phyloP scores from a whole-genome alignment of 2,888 invertebrate genomes.

The Drosophila meridionalis region DNA sequence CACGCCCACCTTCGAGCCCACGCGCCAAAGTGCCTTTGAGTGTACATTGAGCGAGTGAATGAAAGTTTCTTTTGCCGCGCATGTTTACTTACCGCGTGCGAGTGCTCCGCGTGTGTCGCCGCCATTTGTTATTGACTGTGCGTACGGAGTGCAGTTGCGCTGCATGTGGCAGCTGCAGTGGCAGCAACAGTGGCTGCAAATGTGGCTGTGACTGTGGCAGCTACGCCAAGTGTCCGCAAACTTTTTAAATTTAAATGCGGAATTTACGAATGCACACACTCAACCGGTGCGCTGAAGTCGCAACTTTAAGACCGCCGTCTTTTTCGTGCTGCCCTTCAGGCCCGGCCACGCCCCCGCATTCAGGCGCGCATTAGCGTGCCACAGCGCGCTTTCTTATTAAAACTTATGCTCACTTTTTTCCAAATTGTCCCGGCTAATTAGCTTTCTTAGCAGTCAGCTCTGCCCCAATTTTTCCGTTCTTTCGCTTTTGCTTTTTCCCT shows the following conservation, averaged over 20 bases:
- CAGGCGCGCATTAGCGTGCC: slow-evolving; percentile 43
- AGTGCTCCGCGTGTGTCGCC: slow-evolving; percentile 24
- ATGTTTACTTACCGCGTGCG: slow-evolving; percentile 16
- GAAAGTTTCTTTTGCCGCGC: slow-evolving; percentile 48
- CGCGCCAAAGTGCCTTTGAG: slow-evolving; percentile 65
- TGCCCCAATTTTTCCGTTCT: background rate
- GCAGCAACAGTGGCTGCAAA: background rate
- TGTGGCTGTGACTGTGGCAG: slow-evolving; percentile 24
- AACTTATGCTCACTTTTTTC: slow-evolving; percentile 63
- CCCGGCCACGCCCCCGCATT: slow-evolving; percentile 49
- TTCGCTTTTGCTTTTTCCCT: slow-evolving; percentile 1
- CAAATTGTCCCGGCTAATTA: slow-evolving; percentile 72
- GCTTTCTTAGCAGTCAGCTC: slow-evolving; percentile 44
- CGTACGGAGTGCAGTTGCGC: slow-evolving; percentile 44
- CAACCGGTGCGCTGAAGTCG: slow-evolving; percentile 4
- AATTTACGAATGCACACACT: slow-evolving; percentile 42
- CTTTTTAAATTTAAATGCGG: slow-evolving; percentile 74
- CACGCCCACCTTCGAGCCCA: background rate
- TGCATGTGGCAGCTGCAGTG: background rate
- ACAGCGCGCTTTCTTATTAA: slow-evolving; percentile 53
- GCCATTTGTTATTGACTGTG: slow-evolving; percentile 67
- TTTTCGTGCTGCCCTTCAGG: slow-evolving; percentile 21
- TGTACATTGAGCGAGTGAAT: slow-evolving; percentile 71
- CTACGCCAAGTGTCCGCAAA: slow-evolving; percentile 49
- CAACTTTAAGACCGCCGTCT: slow-evolving; percentile 59